phyloP scores from a whole-genome alignment of 2,113 vertebrate species.

The Pontoporia blainvillei region DNA sequence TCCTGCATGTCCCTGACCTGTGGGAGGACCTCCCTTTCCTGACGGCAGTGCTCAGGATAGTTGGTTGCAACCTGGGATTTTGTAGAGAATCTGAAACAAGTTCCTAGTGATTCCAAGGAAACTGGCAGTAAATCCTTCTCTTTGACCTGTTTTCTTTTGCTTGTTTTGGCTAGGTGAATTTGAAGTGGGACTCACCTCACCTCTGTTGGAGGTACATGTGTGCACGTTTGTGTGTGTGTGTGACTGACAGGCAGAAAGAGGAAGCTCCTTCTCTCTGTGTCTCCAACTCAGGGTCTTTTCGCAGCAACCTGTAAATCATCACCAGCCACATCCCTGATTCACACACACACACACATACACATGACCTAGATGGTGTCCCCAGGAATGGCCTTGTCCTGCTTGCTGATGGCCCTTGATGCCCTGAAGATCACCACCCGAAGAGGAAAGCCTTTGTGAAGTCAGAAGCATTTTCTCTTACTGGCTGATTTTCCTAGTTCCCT shows the following conservation, averaged over 20 bases:
- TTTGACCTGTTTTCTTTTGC: background rate
- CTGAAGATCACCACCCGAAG: background rate
- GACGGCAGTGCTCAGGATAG: rapidly evolving
- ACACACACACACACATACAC: background rate
- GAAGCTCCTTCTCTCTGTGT: background rate
- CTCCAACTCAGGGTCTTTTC: background rate
- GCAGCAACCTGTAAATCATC: background rate
- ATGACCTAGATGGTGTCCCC: background rate
- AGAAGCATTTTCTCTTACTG: background rate
- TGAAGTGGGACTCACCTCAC: background rate
- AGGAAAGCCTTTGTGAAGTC: background rate
- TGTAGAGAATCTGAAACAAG: background rate
- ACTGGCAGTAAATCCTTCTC: background rate
- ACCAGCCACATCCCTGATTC: background rate
- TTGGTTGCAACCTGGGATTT: background rate
- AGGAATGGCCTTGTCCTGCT: background rate
- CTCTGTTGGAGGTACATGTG: background rate
- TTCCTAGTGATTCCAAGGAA: background rate
- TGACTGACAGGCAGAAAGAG: background rate
- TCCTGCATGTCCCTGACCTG: background rate
- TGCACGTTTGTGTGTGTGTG: background rate
- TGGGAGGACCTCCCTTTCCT: background rate
- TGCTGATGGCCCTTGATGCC: background rate
- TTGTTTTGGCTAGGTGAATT: background rate
- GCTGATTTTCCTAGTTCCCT: background rate